Base-by-base conservation (phyloP, 2,113 vertebrate species). In the Mirounga angustirostris region DNA sequence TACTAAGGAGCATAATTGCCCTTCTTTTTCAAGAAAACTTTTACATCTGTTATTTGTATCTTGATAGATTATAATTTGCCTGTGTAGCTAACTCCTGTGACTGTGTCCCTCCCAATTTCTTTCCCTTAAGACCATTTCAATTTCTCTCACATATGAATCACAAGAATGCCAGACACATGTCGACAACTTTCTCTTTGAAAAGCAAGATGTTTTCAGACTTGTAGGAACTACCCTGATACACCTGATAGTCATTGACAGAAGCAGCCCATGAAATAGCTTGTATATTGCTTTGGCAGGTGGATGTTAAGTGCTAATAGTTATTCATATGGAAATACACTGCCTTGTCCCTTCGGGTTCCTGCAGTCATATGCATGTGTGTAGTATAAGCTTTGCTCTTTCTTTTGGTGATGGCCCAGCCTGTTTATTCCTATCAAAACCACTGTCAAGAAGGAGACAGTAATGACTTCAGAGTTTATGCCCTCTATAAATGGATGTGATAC, bases 11-110 rank as follows among this genome's bases (percentile, higher is more conserved):
- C 10, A 56, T 16, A 82, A 12, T 4, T 89, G 30, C 28, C 30
- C 10, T 86, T 81, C 2, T 86, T 91, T 89, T 81, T 85, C 50
- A 92, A n/a, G 80, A 95, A 28, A 73, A 74, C 26, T 15, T 84
- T 96, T 69, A 50, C 26, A 56, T 30, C 14, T 79, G 26, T 9
- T 59, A 54, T 67, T 86, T 3, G n/a, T 65, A 80, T 2, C 24
- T 82, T 13, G 8, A 78, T 74, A 33, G 74, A 50, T 65, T 59
- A 7, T 52, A 30, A 56, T 56, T 95, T 93, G 28, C 33, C 5
- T 19, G 40, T 26, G 10, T n/a, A 33, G 36, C 43, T 88, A 58
- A 58, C 13, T 54, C 67, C 54, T 12, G 4, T 3, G 54, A n/a
- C 46, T 12, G 22, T 10, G 36, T 16, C 19, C 10, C 19, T 79